phyloP scores from a whole-genome alignment of 2,113 vertebrate genomes.

The Oreochromis spilurus region DNA sequence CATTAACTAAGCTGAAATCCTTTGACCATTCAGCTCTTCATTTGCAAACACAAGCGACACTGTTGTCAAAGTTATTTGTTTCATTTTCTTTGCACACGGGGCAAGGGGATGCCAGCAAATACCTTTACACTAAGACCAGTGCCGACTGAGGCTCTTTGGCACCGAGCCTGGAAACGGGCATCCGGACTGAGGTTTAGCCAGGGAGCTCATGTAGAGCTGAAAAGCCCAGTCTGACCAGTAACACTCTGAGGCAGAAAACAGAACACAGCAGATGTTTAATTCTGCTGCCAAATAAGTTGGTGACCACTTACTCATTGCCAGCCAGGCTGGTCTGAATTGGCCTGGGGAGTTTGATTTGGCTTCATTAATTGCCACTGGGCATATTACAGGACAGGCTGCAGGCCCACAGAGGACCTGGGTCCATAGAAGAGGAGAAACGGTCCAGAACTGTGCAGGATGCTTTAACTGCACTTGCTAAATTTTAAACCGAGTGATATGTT shows the following conservation, averaged over 20 bases:
- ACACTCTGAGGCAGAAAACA: slow-evolving; percentile 21
- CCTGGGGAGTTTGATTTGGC: not conserved
- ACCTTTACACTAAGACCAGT: not conserved
- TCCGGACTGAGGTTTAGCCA: not conserved
- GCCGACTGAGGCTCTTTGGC: not conserved
- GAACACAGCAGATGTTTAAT: slow-evolving; percentile 50
- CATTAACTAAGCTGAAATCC: not conserved
- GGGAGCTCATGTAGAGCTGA: slow-evolving; percentile 5
- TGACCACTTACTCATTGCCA: slow-evolving; percentile 9
- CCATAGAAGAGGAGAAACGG: not conserved
- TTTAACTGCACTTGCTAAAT: not conserved
- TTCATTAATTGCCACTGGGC: not conserved
- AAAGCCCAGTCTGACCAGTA: slow-evolving; percentile 3
- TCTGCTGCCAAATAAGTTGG: slow-evolving; percentile 34
- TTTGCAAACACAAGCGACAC: not conserved
- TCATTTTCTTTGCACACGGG: not conserved
- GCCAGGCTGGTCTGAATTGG: not conserved
- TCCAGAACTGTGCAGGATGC: not conserved
- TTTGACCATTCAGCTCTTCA: not conserved
- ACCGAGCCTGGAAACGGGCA: not conserved
- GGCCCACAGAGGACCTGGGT: not conserved
- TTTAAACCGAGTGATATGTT: not conserved
- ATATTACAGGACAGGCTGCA: slow-evolving; percentile 16
- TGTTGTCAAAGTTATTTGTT: not conserved
- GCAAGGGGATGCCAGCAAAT: not conserved